phyloP scores from a whole-genome alignment of 2,113 vertebrate species.

The Balaenoptera acutorostrata region DNA sequence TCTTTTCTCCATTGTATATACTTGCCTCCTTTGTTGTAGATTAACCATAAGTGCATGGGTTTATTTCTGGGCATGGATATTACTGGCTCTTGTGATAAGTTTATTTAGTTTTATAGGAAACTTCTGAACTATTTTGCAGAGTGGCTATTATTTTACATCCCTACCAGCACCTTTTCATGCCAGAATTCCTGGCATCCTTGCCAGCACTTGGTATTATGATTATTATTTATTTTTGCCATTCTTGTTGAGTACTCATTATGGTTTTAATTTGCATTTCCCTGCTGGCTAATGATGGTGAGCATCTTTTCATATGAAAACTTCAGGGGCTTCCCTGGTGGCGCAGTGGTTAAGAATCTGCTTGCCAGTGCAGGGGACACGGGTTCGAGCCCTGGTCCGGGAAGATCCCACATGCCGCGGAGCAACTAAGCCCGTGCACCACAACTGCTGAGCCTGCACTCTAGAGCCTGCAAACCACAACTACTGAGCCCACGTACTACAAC shows the following conservation, averaged over 20 bases:
- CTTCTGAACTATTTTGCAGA: background rate
- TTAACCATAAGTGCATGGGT: background rate
- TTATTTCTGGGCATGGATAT: background rate
- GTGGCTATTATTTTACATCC: background rate
- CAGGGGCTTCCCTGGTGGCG: too few species aligned
- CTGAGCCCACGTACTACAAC: too few species aligned
- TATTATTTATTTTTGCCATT: background rate
- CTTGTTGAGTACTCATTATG: background rate
- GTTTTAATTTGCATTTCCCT: conserved; percentile 7
- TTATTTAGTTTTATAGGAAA: background rate
- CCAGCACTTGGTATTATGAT: background rate
- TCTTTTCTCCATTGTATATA: background rate
- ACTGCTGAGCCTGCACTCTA: too few species aligned
- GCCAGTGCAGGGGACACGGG: too few species aligned
- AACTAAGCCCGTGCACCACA: too few species aligned
- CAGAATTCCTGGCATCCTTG: background rate
- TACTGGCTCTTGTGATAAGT: background rate
- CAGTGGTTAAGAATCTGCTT: too few species aligned
- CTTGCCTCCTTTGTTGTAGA: background rate
- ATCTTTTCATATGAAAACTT: background rate
- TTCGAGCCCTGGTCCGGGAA: too few species aligned
- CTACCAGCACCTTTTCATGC: background rate
- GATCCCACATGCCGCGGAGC: too few species aligned
- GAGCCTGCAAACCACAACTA: too few species aligned
- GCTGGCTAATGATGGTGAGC: background rate